Percentiles rank a stretch among this genome's conserved stretches.
phyloP scores from a whole-genome alignment of 1,140 invertebrate species.

The Arion vulgaris region DNA sequence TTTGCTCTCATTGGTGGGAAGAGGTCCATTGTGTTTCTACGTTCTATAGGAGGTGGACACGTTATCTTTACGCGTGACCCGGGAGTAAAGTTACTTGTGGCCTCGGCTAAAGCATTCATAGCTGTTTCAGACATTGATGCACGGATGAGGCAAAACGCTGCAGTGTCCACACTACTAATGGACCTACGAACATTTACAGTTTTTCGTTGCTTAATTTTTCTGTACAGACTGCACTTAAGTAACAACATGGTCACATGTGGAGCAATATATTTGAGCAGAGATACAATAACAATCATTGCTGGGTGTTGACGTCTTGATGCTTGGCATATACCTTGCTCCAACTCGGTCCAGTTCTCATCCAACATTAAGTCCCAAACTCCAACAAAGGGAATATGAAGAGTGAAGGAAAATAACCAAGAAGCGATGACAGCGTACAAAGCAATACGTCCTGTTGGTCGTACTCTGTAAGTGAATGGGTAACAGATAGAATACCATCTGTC shows the following conservation, averaged over 20 bases:
- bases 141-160: constrained; percentile 48
- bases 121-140: constrained; percentile 60
- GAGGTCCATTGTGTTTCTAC: constrained; percentile 43
- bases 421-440: constrained; percentile 49
- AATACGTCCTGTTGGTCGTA: constrained; percentile 54
- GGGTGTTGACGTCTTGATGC: constrained; percentile 49
- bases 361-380: constrained; percentile 50
- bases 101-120: constrained; percentile 41
- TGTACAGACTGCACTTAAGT: constrained; percentile 59
- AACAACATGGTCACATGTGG: constrained; percentile 53
- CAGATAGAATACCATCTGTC: constrained; percentile 65
- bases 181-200: constrained; percentile 58
- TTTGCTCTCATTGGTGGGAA: constrained; percentile 14
- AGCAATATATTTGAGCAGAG: constrained; percentile 53
- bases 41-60: constrained; percentile 41
- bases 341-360: constrained; percentile 22
- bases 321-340: constrained; percentile 38
- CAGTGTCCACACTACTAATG: constrained; percentile 57
- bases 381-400: constrained; percentile 54
- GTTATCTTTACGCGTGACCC: constrained; percentile 9
- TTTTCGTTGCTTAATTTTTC: constrained; percentile 57
- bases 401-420: constrained; percentile 54
- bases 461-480: constrained; percentile 63
- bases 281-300: constrained; percentile 48
- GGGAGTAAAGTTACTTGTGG: constrained; percentile 18